Base-by-base conservation (phyloP, 2,797 vertebrate species). In the Decapterus maruadsi region DNA sequence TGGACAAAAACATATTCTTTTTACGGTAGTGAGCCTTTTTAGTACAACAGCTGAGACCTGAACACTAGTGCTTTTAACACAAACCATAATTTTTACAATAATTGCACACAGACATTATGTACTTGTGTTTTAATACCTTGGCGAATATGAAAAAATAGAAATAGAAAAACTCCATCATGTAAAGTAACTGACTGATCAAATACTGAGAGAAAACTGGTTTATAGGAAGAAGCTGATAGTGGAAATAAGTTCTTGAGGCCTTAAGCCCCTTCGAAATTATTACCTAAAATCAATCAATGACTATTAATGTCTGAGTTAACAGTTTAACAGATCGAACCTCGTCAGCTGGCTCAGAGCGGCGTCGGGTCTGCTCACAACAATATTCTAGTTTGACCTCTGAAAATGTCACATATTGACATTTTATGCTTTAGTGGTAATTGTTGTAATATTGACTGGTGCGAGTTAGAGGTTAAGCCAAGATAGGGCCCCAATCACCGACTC, bases 341-440 rank as follows among this genome's bases (percentile, higher is more conserved):
- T 73, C 63, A 70, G 31, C 34, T 29, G 14, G 43, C 50, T 61
- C 17, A 45, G 20, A 34, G 58, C 14, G 0, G 62, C 55, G 14
- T 45, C 11, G 48, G 45, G 72, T 79, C 53, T 56, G 9, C 12
- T 45, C 31, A 56, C 54, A 85, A 84, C 64, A 66, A 58, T 64
- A 72, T 86, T 73, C 60, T 57, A 43, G 59, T 63, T 55, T 80
- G 84, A 87, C 85, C 85, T 78, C 80, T 82, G 68, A 58, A 90
- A 89, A 90, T 87, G 80, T 79, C 85, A 90, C 17, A 66, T 72
- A 84, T 78, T 87, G 87, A 85, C 82, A 83, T 90, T 89, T 85
- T 86, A 78, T 82, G 65, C 66, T 76, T 83, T 74, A 20, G 53
- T 72, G 20, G 78, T 83, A 87, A 86, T 85, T 89, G 78, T 79